Evolutionary conservation across 2,888 invertebrate species (phyloP), one percentile per base, ranked within the genome.

Genomic region (Apotomis turbidana): DNA sequence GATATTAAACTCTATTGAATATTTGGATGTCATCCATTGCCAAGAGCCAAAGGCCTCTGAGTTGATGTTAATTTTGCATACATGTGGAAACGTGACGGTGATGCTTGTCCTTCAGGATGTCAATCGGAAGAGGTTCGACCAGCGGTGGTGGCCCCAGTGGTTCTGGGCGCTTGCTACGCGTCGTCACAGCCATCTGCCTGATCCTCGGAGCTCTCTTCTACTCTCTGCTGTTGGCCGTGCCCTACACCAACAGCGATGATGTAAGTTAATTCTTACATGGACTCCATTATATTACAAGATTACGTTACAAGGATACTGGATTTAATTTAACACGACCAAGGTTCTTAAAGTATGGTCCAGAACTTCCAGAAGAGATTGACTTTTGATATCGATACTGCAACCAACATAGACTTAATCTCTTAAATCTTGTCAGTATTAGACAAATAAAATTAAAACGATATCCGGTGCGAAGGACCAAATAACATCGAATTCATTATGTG

Each of bases 191-290:
- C 0, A 78, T 95, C 5, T 95, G 95, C 75, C 93, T 97, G 72
- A 87, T 97, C 66, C 88, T 96, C 69, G 94, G 96, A 4, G 96
- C 96, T 8, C 80, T 97, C 12, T 95, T 96, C 78, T 97, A 96
- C 83, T 94, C 95, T 71, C 88, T 96, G 10, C 89, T 97, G 10
- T 90, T 96, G 63, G 90, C 95, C 49, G 95, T 97, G 41, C 97
- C 97, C 6, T 93, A 94, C 55, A 95, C 96, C 64, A 93, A 95
- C 78, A 94, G 95, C 94, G 80, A 93, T 94, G 80, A 81, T 75
- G 76, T 79, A 8, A 15, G 51, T 58, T 5, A 9, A 41, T 41
- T 27, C 27, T 27, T 27, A 27, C 27, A 41, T 41, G 41, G 41
- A 27, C 27, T 27, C 27, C 27, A 27, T 27, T 27, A 27, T 27